Conservation (phyloP, 2,113 vertebrate species). For the Pristiophorus japonicus region DNA sequence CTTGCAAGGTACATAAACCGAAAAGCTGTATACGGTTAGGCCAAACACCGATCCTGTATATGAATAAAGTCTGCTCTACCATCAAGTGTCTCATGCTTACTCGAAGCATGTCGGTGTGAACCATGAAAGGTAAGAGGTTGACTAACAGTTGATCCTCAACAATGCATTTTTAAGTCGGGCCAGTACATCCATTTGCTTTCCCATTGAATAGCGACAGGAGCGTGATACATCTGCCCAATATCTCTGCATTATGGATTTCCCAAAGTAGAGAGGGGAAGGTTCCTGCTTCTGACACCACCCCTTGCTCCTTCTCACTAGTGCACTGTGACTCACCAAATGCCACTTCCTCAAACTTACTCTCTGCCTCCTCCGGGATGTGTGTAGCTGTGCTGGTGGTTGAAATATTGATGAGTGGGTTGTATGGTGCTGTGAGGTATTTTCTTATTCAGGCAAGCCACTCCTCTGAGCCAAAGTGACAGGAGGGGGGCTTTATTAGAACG, state of each 20-base stretch:
- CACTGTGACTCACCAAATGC: neutral
- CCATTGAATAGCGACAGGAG: neutral
- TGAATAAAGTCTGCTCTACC: neutral
- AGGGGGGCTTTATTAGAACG: neutral
- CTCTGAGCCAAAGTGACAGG: neutral
- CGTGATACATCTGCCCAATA: neutral
- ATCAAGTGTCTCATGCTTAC: too few species aligned
- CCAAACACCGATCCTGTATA: neutral
- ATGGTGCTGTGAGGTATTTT: neutral
- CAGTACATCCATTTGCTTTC: neutral
- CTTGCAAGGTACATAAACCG: neutral
- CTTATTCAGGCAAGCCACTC: neutral
- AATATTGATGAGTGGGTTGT: neutral
- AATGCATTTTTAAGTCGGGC: neutral
- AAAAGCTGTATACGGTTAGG: neutral
- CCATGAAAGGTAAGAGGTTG: neutral
- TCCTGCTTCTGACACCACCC: neutral
- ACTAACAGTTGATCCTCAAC: neutral
- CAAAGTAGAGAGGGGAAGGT: neutral
- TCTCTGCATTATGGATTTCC: neutral
- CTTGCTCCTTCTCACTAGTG: neutral
- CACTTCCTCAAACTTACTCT: neutral
- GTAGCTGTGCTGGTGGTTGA: too few species aligned
- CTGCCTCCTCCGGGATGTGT: neutral
- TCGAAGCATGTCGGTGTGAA: neutral